Evolutionary conservation across 2,888 invertebrate species (phyloP).

Genomic region (Meganola albula): DNA sequence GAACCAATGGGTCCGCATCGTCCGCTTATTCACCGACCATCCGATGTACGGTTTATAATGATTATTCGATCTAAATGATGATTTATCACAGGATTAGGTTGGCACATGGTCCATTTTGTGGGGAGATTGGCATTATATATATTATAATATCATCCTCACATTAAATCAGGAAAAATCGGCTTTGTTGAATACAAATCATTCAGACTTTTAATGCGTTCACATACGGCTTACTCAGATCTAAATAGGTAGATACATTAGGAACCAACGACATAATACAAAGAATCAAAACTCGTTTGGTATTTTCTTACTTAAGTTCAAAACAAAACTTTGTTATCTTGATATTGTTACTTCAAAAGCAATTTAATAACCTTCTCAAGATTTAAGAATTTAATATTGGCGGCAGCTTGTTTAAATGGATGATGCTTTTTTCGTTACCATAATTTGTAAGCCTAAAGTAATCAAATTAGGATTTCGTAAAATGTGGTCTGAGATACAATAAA

Average conservation of each 20-base stretch:
- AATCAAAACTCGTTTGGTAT: too few species aligned
- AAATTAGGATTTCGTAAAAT: conserved; percentile 54
- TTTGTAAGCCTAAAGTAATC: conserved; percentile 49
- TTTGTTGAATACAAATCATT: conserved; percentile 46
- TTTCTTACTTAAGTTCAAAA: conserved; percentile 14
- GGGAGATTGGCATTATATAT: conserved; percentile 69
- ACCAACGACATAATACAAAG: too few species aligned
- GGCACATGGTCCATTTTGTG: conserved; percentile 63
- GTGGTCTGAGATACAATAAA: conserved; percentile 24
- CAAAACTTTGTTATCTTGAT: conserved; percentile 19
- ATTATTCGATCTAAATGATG: conserved; percentile 74
- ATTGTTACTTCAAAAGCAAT: conserved; percentile 31
- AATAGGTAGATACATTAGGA: too few species aligned
- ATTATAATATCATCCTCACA: conserved; percentile 53
- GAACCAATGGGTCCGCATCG: conserved; percentile 33
- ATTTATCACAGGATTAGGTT: conserved; percentile 72
- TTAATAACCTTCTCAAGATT: conserved; percentile 47
- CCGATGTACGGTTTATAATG: conserved; percentile 63
- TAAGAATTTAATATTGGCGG: conserved; percentile 66
- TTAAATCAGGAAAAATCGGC: conserved; percentile 54
- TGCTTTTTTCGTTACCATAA: conserved; percentile 57
- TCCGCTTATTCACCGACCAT: conserved; percentile 36
- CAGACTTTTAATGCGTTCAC: conserved; percentile 5
- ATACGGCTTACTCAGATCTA: too few species aligned
- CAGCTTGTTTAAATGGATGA: conserved; percentile 60